These are phyloP conservation scores for Zoanthus gigantus DNA, from an alignment of 92 coral and sea anemone genomes.

Conservation along the genomic window DNA sequence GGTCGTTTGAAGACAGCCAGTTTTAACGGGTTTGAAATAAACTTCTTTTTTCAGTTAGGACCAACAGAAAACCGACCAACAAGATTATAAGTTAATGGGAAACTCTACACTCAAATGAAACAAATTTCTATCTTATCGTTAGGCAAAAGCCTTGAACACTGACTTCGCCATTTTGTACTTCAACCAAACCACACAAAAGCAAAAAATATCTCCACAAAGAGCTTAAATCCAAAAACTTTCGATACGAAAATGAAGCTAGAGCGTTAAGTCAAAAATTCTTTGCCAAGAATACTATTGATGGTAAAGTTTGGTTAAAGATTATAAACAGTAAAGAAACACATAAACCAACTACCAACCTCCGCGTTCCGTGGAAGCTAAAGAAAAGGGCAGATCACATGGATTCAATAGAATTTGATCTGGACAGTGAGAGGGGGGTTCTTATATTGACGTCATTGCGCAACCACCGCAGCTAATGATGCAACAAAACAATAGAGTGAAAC, in stretches of 20 bases:
- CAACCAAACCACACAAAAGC: neutral
- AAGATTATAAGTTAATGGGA: neutral
- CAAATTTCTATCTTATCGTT: neutral
- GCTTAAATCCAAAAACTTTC: neutral
- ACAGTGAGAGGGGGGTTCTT: constrained; percentile 55
- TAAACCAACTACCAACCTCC: neutral
- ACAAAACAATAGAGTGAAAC: neutral
- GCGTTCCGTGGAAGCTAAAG: constrained; percentile 55
- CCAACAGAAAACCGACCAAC: neutral
- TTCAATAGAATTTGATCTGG: constrained; percentile 55
- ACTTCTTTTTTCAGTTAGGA: neutral
- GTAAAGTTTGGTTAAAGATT: neutral
- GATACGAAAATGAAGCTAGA: neutral
- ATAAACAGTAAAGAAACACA: neutral
- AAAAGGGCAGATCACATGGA: constrained; percentile 78
- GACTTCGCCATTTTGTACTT: neutral
- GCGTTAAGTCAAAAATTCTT: neutral
- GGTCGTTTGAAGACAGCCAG: neutral
- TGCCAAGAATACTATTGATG: neutral
- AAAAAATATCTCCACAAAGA: neutral
- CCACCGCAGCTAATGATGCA: constrained; percentile 3
- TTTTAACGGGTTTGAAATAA: neutral
- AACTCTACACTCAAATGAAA: neutral
- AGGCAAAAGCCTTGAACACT: neutral
- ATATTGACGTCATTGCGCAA: constrained; percentile 48